Evolutionary conservation across 2,888 invertebrate genomes (phyloP).

Genomic region (Agonopterix arenella): DNA sequence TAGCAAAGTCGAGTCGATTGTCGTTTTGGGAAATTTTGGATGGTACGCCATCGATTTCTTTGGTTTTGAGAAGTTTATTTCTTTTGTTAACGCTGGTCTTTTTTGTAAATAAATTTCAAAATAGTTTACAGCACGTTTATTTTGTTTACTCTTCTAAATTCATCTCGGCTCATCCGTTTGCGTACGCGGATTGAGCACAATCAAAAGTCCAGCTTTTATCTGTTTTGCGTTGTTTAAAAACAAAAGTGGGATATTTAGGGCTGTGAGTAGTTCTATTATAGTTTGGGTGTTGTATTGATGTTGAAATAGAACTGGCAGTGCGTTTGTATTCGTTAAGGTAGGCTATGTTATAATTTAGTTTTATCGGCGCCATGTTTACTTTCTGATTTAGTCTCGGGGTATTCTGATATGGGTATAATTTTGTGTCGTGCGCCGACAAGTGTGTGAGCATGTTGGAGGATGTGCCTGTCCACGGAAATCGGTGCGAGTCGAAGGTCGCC

Average conservation of each 20-base stretch:
- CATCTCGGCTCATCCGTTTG: too few relatives aligned
- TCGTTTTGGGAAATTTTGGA: slow-evolving; percentile 18
- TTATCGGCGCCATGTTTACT: slow-evolving; percentile 63
- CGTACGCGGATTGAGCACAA: neutral
- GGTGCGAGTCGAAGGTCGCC: slow-evolving; percentile 58
- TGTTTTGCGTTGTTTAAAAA: slow-evolving; percentile 15
- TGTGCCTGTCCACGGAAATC: slow-evolving; percentile 71
- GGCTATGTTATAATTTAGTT: neutral
- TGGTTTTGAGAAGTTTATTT: slow-evolving; percentile 50
- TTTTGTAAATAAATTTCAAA: slow-evolving; percentile 7
- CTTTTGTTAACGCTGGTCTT: slow-evolving; percentile 22
- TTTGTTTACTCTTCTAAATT: slow-evolving; percentile 6
- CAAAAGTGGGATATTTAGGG: slow-evolving; percentile 18
- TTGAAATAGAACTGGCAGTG: slow-evolving; percentile 10
- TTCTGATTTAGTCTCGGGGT: slow-evolving; percentile 44
- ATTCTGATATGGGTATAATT: slow-evolving; percentile 54
- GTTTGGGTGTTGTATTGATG: slow-evolving; percentile 5
- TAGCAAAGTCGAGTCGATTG: slow-evolving; percentile 33
- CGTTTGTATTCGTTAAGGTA: slow-evolving; percentile 3
- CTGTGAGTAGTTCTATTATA: slow-evolving; percentile 19
- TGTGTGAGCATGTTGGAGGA: slow-evolving; percentile 73
- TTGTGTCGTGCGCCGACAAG: slow-evolving; percentile 50
- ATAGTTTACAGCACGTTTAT: neutral
- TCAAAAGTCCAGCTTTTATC: slow-evolving; percentile 9
- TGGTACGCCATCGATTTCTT: slow-evolving; percentile 50